Conservation (phyloP, 1,140 invertebrate species). For the Dryas iulia region DNA sequence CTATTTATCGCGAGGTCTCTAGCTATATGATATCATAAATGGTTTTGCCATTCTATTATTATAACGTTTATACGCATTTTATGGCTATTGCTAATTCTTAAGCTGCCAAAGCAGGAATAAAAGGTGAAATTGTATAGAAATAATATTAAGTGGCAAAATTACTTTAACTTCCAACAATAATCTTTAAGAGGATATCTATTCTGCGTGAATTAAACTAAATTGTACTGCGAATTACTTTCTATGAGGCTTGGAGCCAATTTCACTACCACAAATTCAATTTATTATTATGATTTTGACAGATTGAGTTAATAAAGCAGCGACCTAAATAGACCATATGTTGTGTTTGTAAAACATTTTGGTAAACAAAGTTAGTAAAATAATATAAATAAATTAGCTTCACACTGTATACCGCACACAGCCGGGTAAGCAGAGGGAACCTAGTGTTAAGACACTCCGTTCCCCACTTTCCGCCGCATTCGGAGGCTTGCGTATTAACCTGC, state of each 20-base stretch:
- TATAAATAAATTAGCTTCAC: no score
- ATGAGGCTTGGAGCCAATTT: neutral
- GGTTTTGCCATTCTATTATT: neutral
- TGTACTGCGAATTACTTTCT: neutral
- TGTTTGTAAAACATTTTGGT: constrained; percentile 43
- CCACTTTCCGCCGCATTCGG: no score
- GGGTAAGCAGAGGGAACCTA: no score
- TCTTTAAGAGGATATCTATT: neutral
- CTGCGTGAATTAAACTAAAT: neutral
- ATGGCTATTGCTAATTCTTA: neutral
- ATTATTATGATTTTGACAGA: constrained; percentile 1
- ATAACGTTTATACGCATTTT: neutral
- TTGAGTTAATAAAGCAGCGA: constrained; percentile 15
- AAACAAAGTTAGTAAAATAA: constrained; percentile 48
- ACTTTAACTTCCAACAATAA: neutral
- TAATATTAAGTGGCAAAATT: neutral
- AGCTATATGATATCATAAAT: neutral
- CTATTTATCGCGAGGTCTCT: constrained; percentile 1
- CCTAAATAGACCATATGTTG: constrained; percentile 7
- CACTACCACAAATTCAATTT: neutral
- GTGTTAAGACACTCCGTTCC: no score
- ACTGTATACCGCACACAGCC: no score
- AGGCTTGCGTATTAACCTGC: no score
- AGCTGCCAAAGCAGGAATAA: neutral
- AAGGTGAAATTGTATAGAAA: neutral